Percentiles rank a stretch among this genome's conserved stretches.
Evolutionary conservation across 2,797 vertebrate genomes (phyloP).

Genomic region (Acipenser ruthenus): DNA sequence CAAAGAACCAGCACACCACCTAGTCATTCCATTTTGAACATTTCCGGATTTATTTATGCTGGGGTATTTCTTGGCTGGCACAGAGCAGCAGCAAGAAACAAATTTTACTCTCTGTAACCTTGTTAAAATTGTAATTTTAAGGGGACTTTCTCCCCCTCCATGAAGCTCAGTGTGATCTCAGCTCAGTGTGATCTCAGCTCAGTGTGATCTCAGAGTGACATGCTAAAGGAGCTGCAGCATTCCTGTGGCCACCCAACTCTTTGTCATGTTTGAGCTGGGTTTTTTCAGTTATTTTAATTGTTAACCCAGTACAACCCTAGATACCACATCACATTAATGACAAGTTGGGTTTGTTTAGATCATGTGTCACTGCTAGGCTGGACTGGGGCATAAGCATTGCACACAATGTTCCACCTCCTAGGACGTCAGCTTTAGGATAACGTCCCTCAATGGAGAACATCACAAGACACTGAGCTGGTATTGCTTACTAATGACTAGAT

Average conservation of each 20-base stretch:
- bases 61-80: background rate
- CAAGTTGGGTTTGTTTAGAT: too few relatives aligned
- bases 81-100: background rate
- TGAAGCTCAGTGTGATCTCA: background rate
- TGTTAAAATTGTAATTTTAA: conserved; percentile 3
- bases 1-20: conserved; percentile 7
- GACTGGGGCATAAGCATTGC: too few relatives aligned
- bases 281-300: background rate
- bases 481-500: too few relatives aligned
- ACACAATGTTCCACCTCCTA: too few relatives aligned
- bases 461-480: too few relatives aligned
- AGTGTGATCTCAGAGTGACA: background rate
- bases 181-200: too few relatives aligned
- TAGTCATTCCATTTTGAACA: conserved; percentile 6
- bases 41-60: conserved; percentile 5
- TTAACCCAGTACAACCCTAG: too few relatives aligned
- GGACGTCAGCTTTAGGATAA: too few relatives aligned
- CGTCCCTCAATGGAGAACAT: too few relatives aligned
- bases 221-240: background rate
- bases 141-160: background rate
- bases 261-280: background rate
- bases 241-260: background rate
- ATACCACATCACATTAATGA: too few relatives aligned
- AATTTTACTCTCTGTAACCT: conserved; percentile 3
- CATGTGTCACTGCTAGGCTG: too few relatives aligned